Conservation (phyloP, 1,140 invertebrate genomes). For the Leptestheria dahalacensis region DNA sequence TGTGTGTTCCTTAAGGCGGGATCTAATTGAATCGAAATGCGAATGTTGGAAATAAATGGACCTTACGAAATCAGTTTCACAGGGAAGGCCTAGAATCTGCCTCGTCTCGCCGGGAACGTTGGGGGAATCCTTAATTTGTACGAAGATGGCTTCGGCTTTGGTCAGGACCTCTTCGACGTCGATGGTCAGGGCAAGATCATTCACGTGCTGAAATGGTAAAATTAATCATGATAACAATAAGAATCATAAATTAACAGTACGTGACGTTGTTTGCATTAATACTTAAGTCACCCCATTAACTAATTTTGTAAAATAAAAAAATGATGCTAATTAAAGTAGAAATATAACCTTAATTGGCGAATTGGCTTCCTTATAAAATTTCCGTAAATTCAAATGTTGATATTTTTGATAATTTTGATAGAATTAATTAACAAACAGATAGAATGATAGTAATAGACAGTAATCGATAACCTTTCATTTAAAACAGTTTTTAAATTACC, state of each 20-base stretch:
- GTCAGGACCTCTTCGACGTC: constrained; percentile 61
- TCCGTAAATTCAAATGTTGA: too few relatives aligned
- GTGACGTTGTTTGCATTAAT: not conserved
- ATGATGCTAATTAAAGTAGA: too few relatives aligned
- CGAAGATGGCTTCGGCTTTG: constrained; percentile 75
- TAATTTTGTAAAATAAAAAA: constrained; percentile 18
- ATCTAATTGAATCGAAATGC: too few relatives aligned
- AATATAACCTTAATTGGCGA: too few relatives aligned
- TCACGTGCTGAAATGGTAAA: constrained; percentile 59
- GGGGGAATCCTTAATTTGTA: constrained; percentile 36
- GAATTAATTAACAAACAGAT: too few relatives aligned
- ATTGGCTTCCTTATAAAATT: too few relatives aligned
- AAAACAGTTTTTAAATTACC: too few relatives aligned
- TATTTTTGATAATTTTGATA: too few relatives aligned
- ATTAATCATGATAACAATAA: constrained; percentile 15
- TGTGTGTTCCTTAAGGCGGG: too few relatives aligned
- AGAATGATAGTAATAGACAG: too few relatives aligned
- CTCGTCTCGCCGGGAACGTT: constrained; percentile 5
- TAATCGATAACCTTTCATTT: too few relatives aligned
- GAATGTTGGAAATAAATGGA: not conserved
- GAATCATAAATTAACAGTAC: not conserved
- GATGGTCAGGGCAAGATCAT: constrained; percentile 72
- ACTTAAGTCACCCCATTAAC: too few relatives aligned
- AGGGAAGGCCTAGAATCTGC: constrained; percentile 8
- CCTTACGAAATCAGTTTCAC: not conserved